These are phyloP conservation scores for Strigamia maritima DNA, from an alignment of 2,888 invertebrate genomes.

Conservation along the genomic window DNA sequence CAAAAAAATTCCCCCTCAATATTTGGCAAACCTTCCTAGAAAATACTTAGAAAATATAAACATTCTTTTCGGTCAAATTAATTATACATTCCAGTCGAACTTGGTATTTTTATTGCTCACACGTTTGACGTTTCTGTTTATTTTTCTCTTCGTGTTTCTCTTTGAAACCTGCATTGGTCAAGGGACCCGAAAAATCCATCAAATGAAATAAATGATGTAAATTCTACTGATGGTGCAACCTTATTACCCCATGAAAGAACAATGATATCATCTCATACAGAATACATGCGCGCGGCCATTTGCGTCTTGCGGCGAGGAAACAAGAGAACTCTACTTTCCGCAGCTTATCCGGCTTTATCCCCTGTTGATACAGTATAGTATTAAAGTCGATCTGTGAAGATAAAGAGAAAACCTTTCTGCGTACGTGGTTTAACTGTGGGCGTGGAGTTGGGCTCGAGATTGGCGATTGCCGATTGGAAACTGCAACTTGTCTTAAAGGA, in stretches of 20 bases:
- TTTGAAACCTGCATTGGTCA: not conserved
- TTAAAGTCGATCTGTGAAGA: not conserved
- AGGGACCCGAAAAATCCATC: not conserved
- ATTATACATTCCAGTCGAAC: not conserved
- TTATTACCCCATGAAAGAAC: not conserved
- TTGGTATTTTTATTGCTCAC: not conserved
- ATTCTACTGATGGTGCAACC: not conserved
- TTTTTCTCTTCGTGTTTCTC: not conserved
- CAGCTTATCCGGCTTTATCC: not conserved
- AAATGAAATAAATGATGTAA: not conserved
- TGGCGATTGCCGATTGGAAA: slow-evolving; percentile 25
- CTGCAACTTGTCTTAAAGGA: slow-evolving; percentile 13
- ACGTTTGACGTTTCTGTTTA: not conserved
- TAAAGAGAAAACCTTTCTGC: not conserved
- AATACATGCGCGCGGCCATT: not conserved
- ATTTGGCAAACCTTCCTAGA: not conserved
- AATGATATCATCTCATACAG: not conserved
- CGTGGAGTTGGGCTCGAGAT: not conserved
- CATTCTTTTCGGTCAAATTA: not conserved
- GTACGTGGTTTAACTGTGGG: slow-evolving; percentile 5
- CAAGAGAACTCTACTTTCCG: not conserved
- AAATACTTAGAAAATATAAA: not conserved
- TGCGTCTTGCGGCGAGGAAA: not conserved
- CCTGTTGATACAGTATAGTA: not conserved
- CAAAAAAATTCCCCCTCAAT: not conserved